These are phyloP conservation scores for Eurosta solidaginis DNA, from an alignment of 1,140 invertebrate genomes.

Conservation along the genomic window DNA sequence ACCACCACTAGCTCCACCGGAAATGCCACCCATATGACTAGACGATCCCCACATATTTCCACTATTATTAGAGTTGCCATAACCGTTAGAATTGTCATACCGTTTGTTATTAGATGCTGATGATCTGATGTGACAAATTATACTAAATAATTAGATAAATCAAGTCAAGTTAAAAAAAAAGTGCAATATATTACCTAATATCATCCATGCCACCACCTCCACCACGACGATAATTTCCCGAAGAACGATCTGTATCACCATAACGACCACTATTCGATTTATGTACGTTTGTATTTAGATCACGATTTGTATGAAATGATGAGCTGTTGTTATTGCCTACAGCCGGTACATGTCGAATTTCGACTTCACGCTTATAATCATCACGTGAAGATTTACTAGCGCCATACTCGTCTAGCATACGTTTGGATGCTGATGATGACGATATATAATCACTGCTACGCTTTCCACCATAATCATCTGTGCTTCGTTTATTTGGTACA, in stretches of 20 bases:
- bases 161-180: background rate
- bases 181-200: constrained; percentile 29
- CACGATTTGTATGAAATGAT: constrained; percentile 37
- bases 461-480: constrained; percentile 30
- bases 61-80: constrained; percentile 41
- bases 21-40: background rate
- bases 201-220: constrained; percentile 46
- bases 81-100: constrained; percentile 51
- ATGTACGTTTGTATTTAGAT: constrained; percentile 31
- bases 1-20: background rate
- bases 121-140: constrained; percentile 24
- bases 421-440: constrained; percentile 44
- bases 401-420: constrained; percentile 41
- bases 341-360: constrained; percentile 49
- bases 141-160: background rate
- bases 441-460: constrained; percentile 45
- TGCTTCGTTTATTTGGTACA: constrained; percentile 48
- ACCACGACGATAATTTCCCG: constrained; percentile 46
- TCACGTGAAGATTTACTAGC: constrained; percentile 36
- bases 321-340: constrained; percentile 40
- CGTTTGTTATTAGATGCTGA: constrained; percentile 44
- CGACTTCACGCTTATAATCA: constrained; percentile 43
- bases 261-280: constrained; percentile 44
- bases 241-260: constrained; percentile 43
- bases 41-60: constrained; percentile 26